Percentiles rank a stretch among this genome's conserved stretches.
Evolutionary conservation across 2,888 invertebrate species (phyloP).

Genomic region (Eupithecia dodoneata): DNA sequence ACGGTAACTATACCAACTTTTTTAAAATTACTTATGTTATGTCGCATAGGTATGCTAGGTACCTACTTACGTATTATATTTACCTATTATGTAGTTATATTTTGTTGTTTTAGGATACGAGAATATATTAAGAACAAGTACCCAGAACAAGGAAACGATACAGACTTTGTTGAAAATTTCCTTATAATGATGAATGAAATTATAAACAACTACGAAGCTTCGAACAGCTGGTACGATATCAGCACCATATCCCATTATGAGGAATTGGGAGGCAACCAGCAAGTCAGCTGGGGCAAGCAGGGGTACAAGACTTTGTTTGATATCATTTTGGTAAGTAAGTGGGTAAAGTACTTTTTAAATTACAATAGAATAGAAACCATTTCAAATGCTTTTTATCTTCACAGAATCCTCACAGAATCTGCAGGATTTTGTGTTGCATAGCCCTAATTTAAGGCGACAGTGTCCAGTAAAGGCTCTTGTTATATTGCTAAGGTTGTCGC

Average conservation of each 20-base stretch:
- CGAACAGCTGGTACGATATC: conserved; percentile 64
- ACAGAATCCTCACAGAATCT: too few species aligned
- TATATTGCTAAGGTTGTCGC: too few species aligned
- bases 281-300: conserved; percentile 60
- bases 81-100: neutral
- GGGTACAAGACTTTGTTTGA: conserved; percentile 67
- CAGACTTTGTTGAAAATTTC: conserved; percentile 54
- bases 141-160: conserved; percentile 51
- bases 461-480: too few species aligned
- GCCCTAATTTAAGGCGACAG: too few species aligned
- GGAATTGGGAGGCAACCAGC: conserved; percentile 57
- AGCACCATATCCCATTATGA: conserved; percentile 52
- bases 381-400: too few species aligned
- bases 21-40: too few species aligned
- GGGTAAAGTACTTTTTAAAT: too few species aligned
- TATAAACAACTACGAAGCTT: conserved; percentile 58
- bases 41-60: too few species aligned
- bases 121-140: conserved; percentile 54
- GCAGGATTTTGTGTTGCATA: too few species aligned
- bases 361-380: too few species aligned
- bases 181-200: conserved; percentile 55
- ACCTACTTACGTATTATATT: too few species aligned
- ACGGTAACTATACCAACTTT: too few species aligned
- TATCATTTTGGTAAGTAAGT: conserved; percentile 51
- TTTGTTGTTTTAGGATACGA: conserved; percentile 12